Evolutionary conservation across 2,113 vertebrate genomes (phyloP).

Genomic region (Octodon degus): DNA sequence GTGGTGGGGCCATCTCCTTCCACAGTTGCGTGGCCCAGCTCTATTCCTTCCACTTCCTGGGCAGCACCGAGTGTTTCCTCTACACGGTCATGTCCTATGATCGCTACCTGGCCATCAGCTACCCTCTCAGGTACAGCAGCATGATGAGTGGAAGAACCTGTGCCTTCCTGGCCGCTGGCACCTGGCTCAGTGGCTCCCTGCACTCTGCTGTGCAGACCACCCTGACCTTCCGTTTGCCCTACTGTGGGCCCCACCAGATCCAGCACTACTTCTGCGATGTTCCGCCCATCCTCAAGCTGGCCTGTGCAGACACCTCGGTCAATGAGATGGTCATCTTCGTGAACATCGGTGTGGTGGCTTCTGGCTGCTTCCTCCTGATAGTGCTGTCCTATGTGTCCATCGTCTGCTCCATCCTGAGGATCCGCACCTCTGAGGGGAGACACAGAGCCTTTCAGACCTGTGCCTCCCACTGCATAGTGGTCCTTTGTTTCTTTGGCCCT

Average conservation of each 20-base stretch:
- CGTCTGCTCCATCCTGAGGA: conserved; percentile 6
- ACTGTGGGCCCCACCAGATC: conserved; percentile 68
- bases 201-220: conserved; percentile 64
- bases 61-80: conserved; percentile 22
- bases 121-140: conserved; percentile 15
- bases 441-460: conserved; percentile 43
- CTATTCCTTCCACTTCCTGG: conserved; percentile 76
- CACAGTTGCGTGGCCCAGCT: conserved; percentile 69
- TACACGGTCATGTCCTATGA: not conserved
- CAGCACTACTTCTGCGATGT: conserved; percentile 76
- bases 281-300: conserved; percentile 61
- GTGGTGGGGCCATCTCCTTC: conserved; percentile 60
- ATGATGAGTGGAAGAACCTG: conserved; percentile 47
- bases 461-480: conserved; percentile 31
- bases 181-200: conserved; percentile 64
- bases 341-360: conserved; percentile 47
- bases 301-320: conserved; percentile 63
- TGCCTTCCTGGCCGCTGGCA: not conserved
- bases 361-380: conserved; percentile 60
- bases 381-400: conserved; percentile 24
- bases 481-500: conserved; percentile 33
- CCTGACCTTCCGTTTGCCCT: conserved; percentile 58
- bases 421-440: not conserved
- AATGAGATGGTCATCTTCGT: conserved; percentile 71
- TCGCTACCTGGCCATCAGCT: conserved; percentile 23